Conservation (phyloP, 2,888 invertebrate genomes). For the Melanostoma scalare region DNA sequence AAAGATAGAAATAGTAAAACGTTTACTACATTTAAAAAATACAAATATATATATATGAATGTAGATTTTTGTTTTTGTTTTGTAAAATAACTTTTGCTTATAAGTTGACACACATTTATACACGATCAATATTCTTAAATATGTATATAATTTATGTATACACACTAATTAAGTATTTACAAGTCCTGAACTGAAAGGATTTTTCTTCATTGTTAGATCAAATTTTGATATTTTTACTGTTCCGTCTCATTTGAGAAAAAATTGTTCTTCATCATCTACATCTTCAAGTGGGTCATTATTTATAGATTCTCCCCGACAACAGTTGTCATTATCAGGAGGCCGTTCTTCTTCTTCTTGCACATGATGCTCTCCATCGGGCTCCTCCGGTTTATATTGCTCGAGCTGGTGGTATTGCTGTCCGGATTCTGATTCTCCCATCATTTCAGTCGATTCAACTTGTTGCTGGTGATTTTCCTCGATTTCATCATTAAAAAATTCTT, state of each 20-base stretch:
- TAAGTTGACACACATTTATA: conserved; percentile 48
- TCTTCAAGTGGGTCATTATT: conserved; percentile 28
- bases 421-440: conserved; percentile 25
- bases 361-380: conserved; percentile 11
- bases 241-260: conserved; percentile 56
- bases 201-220: conserved; percentile 11
- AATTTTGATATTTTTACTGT: conserved; percentile 43
- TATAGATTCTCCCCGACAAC: too few relatives aligned
- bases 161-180: conserved; percentile 70
- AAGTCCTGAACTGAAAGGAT: conserved; percentile 62
- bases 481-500: conserved; percentile 30
- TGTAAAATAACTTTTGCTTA: conserved; percentile 23
- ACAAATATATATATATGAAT: conserved; percentile 57
- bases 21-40: conserved; percentile 58
- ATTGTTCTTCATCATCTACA: conserved; percentile 49
- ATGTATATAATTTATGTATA: conserved; percentile 37
- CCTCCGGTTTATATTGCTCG: conserved; percentile 32
- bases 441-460: conserved; percentile 26
- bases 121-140: conserved; percentile 29
- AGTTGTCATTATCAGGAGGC: conserved; percentile 22
- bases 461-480: conserved; percentile 36
- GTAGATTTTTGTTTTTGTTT: conserved; percentile 34
- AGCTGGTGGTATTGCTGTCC: conserved; percentile 40
- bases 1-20: conserved; percentile 43
- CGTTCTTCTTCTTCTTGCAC: conserved; percentile 28